Evolutionary conservation across 2,113 vertebrate genomes (phyloP).

Genomic region (Felis catus): DNA sequence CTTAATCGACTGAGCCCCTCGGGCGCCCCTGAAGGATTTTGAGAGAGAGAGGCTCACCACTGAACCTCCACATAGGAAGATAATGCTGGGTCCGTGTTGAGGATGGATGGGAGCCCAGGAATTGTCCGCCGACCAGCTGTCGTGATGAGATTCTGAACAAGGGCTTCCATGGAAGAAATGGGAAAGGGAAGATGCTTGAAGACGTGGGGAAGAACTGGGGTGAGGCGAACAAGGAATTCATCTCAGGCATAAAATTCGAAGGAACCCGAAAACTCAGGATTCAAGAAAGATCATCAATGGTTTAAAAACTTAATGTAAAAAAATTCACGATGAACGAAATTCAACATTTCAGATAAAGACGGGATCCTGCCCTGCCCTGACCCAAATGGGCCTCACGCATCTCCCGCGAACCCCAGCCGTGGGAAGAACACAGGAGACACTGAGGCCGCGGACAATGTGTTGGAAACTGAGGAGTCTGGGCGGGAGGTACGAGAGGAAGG

Average conservation of each 20-base stretch:
- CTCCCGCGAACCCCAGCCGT: neutral
- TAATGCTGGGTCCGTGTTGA: neutral
- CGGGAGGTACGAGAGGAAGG: neutral
- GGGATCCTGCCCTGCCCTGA: neutral
- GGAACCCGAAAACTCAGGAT: neutral
- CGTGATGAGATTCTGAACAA: neutral
- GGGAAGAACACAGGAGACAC: neutral
- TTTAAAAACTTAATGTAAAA: neutral
- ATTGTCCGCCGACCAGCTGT: too few species aligned
- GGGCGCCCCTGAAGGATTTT: too few species aligned
- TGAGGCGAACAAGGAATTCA: neutral
- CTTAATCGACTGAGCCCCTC: too few species aligned
- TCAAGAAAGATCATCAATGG: neutral
- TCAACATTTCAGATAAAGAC: neutral
- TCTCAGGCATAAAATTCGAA: neutral
- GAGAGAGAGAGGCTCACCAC: neutral
- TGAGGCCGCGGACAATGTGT: accelerated
- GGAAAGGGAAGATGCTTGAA: neutral
- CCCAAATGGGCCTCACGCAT: neutral
- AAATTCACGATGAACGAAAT: neutral
- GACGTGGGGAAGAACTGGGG: too few species aligned
- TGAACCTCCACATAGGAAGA: neutral
- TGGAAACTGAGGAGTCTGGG: neutral
- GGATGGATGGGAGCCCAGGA: neutral
- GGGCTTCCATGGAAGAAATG: neutral